Percentiles rank a stretch among this genome's conserved stretches.
Conservation (phyloP, 2,797 vertebrate genomes). For the Silurus aristotelis region DNA sequence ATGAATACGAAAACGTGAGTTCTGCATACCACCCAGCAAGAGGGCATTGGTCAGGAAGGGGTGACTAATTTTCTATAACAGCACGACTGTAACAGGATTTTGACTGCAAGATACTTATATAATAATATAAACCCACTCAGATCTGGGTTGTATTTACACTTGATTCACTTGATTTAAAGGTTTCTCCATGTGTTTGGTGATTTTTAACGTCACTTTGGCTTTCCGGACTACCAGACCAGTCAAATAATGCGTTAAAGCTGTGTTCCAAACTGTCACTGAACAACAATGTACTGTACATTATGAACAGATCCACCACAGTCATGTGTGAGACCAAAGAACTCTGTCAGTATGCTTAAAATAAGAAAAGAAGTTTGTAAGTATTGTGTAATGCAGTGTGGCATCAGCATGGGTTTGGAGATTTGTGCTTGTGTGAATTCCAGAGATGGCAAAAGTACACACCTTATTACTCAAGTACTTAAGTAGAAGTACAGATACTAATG, state of each 20-base stretch:
- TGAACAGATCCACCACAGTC: neutral
- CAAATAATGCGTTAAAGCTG: neutral
- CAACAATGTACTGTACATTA: neutral
- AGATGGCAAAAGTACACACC: no score
- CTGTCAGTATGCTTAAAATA: neutral
- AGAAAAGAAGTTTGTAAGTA: neutral
- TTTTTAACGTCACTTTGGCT: neutral
- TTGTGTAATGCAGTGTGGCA: slow-evolving; percentile 4
- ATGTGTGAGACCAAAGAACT: neutral
- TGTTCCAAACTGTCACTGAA: neutral
- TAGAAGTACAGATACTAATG: no score
- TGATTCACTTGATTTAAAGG: neutral
- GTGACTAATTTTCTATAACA: neutral
- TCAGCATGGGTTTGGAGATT: neutral
- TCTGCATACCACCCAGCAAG: neutral
- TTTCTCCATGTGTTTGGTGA: neutral
- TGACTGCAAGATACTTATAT: neutral
- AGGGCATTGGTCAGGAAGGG: neutral
- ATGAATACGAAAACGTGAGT: neutral
- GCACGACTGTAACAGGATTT: neutral
- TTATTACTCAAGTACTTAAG: no score
- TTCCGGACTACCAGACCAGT: no score
- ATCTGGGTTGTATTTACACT: neutral
- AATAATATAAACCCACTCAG: neutral
- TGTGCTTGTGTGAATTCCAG: no score